phyloP scores from a whole-genome alignment of 2,797 vertebrate species.

The Eulemur rubriventer region DNA sequence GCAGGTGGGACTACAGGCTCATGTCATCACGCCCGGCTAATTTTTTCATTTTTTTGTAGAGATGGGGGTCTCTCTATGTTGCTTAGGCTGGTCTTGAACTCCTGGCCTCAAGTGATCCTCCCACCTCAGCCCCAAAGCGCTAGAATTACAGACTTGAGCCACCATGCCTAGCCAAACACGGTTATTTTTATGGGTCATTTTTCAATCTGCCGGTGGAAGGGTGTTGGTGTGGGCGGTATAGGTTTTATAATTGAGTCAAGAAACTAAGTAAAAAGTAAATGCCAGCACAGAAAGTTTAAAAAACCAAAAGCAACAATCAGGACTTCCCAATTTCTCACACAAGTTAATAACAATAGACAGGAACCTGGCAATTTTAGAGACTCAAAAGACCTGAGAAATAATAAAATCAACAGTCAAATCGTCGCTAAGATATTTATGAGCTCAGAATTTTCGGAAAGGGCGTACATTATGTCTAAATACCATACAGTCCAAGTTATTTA shows the following conservation, averaged over 20 bases:
- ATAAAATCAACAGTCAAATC: background rate
- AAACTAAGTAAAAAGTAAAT: background rate
- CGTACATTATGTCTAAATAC: background rate
- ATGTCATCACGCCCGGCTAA: background rate
- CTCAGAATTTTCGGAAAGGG: background rate
- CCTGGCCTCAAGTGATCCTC: too few relatives aligned
- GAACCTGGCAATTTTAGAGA: background rate
- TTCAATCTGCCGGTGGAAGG: background rate
- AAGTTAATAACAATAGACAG: background rate
- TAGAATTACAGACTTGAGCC: background rate
- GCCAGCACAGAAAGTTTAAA: background rate
- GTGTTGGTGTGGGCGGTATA: background rate
- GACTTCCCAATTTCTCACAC: background rate
- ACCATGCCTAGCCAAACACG: background rate
- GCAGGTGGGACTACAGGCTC: background rate
- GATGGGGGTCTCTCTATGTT: background rate
- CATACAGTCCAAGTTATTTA: background rate
- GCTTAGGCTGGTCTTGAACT: background rate
- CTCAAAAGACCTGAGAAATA: background rate
- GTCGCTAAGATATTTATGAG: background rate
- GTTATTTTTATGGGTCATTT: background rate
- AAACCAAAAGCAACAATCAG: background rate
- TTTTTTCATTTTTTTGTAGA: background rate
- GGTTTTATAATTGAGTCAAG: background rate
- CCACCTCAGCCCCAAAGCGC: background rate